A percentile compares a stretch with the other conserved stretches of the same genome.
phyloP scores from a whole-genome alignment of 1,140 invertebrate species.

The Apis mellifera region Amel_HAv3.1 CM009931.2:12603001-12603500 shows the following conservation, averaged over 20 bases:
- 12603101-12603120: conserved; percentile 2
- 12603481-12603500: not conserved
- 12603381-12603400: not conserved
- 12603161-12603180: not conserved
- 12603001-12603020: not conserved
- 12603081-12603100: not conserved
- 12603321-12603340: not conserved
- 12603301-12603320: too few relatives aligned
- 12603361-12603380: not conserved
- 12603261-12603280: too few relatives aligned
- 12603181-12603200: not conserved
- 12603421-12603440: not conserved
- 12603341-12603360: not conserved
- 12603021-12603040: not conserved
- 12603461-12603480: not conserved
- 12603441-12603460: not conserved
- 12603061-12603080: conserved; percentile 37
- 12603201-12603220: not conserved
- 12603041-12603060: conserved; percentile 20
- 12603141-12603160: too few relatives aligned
- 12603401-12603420: not conserved
- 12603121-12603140: not conserved
- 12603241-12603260: too few relatives aligned
- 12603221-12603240: not conserved
- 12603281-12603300: too few relatives aligned